Conservation (phyloP, 1,140 invertebrate genomes). For the Sinonovacula constricta region DNA sequence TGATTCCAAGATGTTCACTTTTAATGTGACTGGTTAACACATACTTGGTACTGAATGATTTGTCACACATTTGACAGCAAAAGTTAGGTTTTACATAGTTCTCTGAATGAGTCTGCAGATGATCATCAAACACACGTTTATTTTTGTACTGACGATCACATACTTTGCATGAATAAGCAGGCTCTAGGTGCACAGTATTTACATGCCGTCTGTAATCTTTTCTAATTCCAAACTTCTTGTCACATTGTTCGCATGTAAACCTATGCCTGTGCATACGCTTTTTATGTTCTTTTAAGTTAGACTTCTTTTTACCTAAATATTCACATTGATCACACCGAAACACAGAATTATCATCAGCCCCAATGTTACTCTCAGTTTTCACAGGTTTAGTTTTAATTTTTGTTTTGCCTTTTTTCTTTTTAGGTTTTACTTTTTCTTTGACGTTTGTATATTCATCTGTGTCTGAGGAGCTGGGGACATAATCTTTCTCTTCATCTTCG, state of each 20-base stretch:
- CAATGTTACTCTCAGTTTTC: conserved; percentile 7
- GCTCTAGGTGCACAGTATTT: conserved; percentile 55
- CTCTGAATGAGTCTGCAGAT: conserved; percentile 63
- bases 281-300: conserved; percentile 38
- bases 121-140: conserved; percentile 56
- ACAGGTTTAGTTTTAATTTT: background rate
- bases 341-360: conserved; percentile 4
- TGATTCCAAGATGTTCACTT: conserved; percentile 69
- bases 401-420: background rate
- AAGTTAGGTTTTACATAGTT: conserved; percentile 67
- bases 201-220: conserved; percentile 65
- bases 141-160: conserved; percentile 70
- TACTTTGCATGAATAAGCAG: conserved; percentile 64
- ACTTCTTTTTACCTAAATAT: conserved; percentile 29
- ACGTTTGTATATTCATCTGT: background rate
- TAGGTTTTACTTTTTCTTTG: conserved; percentile 6
- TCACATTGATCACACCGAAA: conserved; percentile 31
- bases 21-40: conserved; percentile 69
- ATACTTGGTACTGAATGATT: conserved; percentile 71
- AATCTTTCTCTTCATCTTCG: background rate
- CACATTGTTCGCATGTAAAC: conserved; percentile 62
- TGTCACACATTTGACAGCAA: conserved; percentile 68
- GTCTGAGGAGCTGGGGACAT: background rate
- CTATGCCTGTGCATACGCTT: conserved; percentile 44
- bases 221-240: conserved; percentile 62